Conservation (phyloP, 2,888 invertebrate species). For the Megastigmus dorsalis region DNA sequence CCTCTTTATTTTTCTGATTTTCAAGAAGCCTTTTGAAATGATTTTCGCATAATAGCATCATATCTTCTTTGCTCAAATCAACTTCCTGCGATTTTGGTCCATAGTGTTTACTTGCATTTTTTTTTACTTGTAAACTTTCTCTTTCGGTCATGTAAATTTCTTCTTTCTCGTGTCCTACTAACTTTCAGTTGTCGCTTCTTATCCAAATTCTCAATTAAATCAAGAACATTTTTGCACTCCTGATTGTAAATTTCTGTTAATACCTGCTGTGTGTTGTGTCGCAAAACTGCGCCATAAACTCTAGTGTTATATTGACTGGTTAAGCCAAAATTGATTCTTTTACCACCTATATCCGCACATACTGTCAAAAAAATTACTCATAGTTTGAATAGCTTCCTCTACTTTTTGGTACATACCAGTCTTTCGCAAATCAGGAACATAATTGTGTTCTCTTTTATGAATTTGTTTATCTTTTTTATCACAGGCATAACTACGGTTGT, state of each 20-base stretch:
- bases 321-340: constrained; percentile 3
- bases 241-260: constrained; percentile 20
- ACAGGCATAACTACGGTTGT: too few species aligned
- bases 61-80: constrained; percentile 43
- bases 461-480: too few species aligned
- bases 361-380: constrained; percentile 47
- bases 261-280: too few species aligned
- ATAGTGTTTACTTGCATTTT: constrained; percentile 46
- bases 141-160: constrained; percentile 38
- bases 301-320: constrained; percentile 7
- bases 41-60: constrained; percentile 7
- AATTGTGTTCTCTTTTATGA: too few species aligned
- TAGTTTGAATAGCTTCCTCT: constrained; percentile 28
- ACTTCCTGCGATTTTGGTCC: constrained; percentile 50
- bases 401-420: constrained; percentile 46
- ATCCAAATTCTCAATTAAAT: not conserved
- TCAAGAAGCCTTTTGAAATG: constrained; percentile 45
- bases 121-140: not conserved
- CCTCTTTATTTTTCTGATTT: constrained; percentile 36
- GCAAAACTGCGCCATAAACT: not conserved
- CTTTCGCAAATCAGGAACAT: too few species aligned
- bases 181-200: constrained; percentile 3
- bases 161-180: not conserved
- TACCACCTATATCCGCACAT: constrained; percentile 29
- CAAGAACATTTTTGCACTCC: not conserved